Conservation (phyloP, 92 coral and sea anemone genomes). For the Parazoanthus swiftii region DNA sequence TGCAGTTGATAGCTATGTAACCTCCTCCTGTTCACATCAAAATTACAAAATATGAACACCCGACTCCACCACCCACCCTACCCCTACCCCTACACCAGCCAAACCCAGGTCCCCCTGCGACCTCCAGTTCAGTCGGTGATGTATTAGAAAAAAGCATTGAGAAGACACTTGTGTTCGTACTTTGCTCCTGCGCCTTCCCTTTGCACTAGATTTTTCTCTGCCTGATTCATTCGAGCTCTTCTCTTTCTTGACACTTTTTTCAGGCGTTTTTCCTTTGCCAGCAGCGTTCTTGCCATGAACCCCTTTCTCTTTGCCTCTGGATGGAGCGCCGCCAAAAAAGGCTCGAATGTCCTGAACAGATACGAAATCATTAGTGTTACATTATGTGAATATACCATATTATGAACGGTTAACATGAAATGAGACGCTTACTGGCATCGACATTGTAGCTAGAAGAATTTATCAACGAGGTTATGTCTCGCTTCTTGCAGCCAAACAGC, state of each 20-base stretch:
- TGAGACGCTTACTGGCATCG: slow-evolving; percentile 17
- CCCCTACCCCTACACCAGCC: no score
- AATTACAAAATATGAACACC: no score
- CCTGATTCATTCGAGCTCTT: slow-evolving; percentile 12
- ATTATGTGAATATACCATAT: background rate
- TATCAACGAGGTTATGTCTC: background rate
- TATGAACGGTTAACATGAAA: background rate
- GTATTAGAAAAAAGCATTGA: no score
- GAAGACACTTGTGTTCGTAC: background rate
- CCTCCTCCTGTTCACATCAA: no score
- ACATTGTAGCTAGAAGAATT: background rate
- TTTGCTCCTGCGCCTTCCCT: slow-evolving; percentile 35
- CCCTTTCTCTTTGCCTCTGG: slow-evolving; percentile 9
- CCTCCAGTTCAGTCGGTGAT: no score
- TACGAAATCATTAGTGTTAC: background rate
- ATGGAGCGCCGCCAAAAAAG: slow-evolving; percentile 39
- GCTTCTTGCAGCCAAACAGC: background rate
- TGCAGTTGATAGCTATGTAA: no score
- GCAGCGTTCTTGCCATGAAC: background rate
- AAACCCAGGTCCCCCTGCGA: no score
- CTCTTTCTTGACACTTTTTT: slow-evolving; percentile 2
- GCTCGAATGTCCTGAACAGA: slow-evolving; percentile 30
- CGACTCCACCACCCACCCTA: no score
- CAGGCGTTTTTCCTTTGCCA: slow-evolving; percentile 21
- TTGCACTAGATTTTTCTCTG: slow-evolving; percentile 7